phyloP scores from a whole-genome alignment of 2,113 vertebrate species.

The Dicaeum eximium region DNA sequence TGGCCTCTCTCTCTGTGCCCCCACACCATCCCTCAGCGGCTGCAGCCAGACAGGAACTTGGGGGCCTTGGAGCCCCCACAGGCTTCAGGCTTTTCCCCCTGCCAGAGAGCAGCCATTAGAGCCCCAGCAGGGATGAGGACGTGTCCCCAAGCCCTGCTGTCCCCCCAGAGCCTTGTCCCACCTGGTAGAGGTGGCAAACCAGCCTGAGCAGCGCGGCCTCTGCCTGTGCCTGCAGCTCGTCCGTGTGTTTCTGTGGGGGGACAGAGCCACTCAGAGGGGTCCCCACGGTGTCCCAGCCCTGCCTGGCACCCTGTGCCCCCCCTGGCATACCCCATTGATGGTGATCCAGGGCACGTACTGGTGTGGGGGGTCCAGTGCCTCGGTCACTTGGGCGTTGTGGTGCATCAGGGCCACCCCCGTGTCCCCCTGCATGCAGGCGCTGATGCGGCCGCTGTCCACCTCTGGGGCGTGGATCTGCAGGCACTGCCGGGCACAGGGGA shows the following conservation, averaged over 20 bases:
- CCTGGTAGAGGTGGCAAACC: slow-evolving; percentile 81
- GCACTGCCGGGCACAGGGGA: slow-evolving; percentile 71
- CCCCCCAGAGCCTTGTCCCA: neutral
- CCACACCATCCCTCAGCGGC: neutral
- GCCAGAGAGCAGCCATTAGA: neutral
- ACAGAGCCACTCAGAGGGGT: neutral
- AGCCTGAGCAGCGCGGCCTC: slow-evolving; percentile 69
- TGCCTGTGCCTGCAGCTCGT: slow-evolving; percentile 71
- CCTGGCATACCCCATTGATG: slow-evolving; percentile 80
- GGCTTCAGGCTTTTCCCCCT: slow-evolving; percentile 13
- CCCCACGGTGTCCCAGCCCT: accelerated
- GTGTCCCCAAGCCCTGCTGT: neutral
- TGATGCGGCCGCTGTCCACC: slow-evolving; percentile 44
- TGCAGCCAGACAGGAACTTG: accelerated
- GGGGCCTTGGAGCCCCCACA: neutral
- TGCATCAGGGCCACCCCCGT: slow-evolving; percentile 85
- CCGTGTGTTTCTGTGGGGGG: slow-evolving; percentile 76
- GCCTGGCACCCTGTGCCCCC: accelerated
- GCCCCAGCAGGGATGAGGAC: neutral
- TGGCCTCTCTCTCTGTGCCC: accelerated
- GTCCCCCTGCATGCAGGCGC: slow-evolving; percentile 76
- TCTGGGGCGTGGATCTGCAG: slow-evolving; percentile 55
- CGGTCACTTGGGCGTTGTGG: slow-evolving; percentile 78
- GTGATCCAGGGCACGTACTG: slow-evolving; percentile 91
- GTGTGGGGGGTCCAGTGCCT: slow-evolving; percentile 77